These are phyloP conservation scores for Cathartes aura DNA, from an alignment of 2,113 vertebrate genomes.

Conservation along the genomic window DNA sequence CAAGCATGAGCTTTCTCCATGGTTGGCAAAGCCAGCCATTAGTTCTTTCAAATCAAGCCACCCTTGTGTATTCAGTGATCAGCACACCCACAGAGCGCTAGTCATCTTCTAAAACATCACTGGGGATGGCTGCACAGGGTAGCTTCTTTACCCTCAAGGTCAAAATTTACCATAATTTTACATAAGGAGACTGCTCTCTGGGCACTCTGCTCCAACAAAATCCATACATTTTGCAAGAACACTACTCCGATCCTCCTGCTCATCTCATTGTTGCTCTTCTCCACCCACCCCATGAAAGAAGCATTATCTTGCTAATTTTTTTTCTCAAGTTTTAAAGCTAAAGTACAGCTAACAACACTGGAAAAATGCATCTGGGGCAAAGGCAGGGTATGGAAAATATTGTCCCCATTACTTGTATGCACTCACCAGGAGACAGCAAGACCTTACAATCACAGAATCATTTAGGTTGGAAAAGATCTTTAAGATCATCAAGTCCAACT, in stretches of 20 bases:
- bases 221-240: neutral
- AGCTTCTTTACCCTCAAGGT: neutral
- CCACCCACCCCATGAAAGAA: neutral
- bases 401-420: accelerated
- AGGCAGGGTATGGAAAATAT: neutral
- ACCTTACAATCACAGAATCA: neutral
- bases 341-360: neutral
- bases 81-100: neutral
- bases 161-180: neutral
- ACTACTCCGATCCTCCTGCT: neutral
- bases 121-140: neutral
- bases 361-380: neutral
- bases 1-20: neutral
- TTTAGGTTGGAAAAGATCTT: neutral
- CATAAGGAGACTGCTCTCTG: neutral
- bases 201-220: neutral
- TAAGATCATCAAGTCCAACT: neutral
- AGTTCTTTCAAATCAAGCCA: neutral
- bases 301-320: neutral
- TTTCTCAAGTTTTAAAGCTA: neutral
- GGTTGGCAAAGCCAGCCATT: neutral
- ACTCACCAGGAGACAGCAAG: neutral
- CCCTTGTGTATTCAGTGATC: neutral
- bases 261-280: neutral
- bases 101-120: neutral